Evolutionary conservation across 2,113 vertebrate genomes (phyloP).

Genomic region (Syngnathoides biaculeatus): DNA sequence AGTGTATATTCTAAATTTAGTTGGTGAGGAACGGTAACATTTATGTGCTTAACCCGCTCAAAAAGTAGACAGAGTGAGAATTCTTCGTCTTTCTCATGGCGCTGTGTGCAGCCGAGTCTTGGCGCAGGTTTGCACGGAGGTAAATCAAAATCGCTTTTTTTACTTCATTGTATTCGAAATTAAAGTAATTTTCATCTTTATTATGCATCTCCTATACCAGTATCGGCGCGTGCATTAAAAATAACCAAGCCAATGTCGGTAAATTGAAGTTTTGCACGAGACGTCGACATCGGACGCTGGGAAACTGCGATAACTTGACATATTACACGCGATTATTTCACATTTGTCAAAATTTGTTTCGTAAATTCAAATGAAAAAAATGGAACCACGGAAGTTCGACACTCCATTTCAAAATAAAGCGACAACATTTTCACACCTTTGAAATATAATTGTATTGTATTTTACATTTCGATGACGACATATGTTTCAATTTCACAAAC

Average conservation of each 20-base stretch:
- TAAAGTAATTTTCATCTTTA: background rate
- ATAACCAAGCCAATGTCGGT: background rate
- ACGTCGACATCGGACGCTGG: no score
- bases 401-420: background rate
- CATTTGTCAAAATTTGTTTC: background rate
- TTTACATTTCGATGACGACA: background rate
- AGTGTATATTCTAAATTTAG: background rate
- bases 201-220: background rate
- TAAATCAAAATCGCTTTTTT: background rate
- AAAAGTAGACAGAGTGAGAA: background rate
- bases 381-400: background rate
- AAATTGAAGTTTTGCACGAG: background rate
- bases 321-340: no score
- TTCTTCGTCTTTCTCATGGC: background rate
- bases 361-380: background rate
- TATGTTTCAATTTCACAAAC: no score
- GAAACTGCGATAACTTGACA: background rate
- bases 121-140: background rate
- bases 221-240: background rate
- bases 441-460: background rate
- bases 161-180: background rate
- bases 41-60: background rate
- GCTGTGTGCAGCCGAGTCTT: background rate
- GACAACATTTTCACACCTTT: background rate
- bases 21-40: background rate